Base-by-base conservation (phyloP, 2,888 invertebrate genomes). In the Eupeodes latifasciatus region DNA sequence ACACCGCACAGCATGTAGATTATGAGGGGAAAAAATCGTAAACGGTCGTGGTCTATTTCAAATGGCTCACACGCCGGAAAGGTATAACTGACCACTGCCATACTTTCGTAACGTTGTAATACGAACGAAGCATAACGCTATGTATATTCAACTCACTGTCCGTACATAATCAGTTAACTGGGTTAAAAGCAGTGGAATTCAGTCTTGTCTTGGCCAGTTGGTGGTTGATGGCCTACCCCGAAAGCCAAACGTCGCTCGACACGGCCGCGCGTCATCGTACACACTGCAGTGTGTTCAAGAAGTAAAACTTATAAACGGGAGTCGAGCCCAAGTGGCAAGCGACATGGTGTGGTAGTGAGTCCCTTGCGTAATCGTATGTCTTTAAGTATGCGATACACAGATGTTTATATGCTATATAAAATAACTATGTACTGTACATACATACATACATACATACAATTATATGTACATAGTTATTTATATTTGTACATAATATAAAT, bases 131-230 rank as follows among this genome's bases (percentile, higher is more conserved):
- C 80, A 64, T 59, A 78, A 49, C 81, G 53, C 75, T 78, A 57
- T 47, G 19, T n/a, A 57, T 11, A 27, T 5, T 5, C 10, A 27
- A 4, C 12, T 34, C 57, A 14, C 49, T 59, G 59, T 87, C 84
- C 77, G 67, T 71, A 69, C 81, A 81, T 89, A 89, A 89, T 89
- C 81, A 82, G 81, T 89, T 85, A 85, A 85, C 85, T 89, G 85
- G 89, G 89, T 89, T 89, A 89, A 85, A 75, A 85, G 79, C 85
- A 79, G 27, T 83, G 89, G 89, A 89, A 89, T 89, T 78, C 44
- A 78, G 57, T 85, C 55, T 44, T 71, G 36, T 85, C 55, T 44
- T 71, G 36, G 55, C 71, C 71, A 71, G 71, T 55, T 44, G 36
- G 14, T 66, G 75, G 74, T 64, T 49, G 59, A 12, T 66, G 49